Base-by-base conservation (phyloP, 2,113 vertebrate species). In the Phycodurus eques region DNA sequence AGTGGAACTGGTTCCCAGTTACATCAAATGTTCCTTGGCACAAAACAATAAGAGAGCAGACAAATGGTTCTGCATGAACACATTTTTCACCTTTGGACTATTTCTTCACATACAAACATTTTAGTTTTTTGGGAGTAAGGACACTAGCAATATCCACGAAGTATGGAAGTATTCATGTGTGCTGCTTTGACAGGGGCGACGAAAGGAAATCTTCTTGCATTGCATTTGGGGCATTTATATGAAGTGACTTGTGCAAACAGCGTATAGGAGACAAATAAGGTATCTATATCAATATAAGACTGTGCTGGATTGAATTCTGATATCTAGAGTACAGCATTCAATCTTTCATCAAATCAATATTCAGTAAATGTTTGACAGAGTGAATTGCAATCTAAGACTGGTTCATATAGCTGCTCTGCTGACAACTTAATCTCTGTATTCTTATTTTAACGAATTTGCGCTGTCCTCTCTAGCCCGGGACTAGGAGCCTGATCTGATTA, bases 121-220 rank as follows among this genome's bases (percentile, higher is more conserved):
- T 85, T 82, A 87, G 83, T 84, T 77, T 68, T 79, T 80, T 79
- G 83, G 83, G 79, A n/a, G 8, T 81, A 86, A 90, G 88, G 85
- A 89, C 87, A 80, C 73, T 56, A 69, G 80, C 68, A 60, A 80
- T 73, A 80, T 84, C 76, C 78, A 70, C 53, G 49, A 77, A 82
- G 78, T 78, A 27, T 67, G 88, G 88, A 89, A 88, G 84, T 85
- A 90, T 90, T 90, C 84, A 88, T 70, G 79, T 77, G 59, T 73
- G 71, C 66, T 53, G 72, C 81, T 33, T 77, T 82, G 78, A 80
- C 85, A 85, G 81, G 60, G 85, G 84, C 87, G 88, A 87, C 8
- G 17, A 56, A 22, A 56, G 31, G 31, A 60, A 60, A 31, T 33
- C 27, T 15, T 33, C 27, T 15, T 60, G 59, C 60, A 62, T 62